phyloP scores from a whole-genome alignment of 2,113 vertebrate genomes.

The Proterorhinus semilunaris region DNA sequence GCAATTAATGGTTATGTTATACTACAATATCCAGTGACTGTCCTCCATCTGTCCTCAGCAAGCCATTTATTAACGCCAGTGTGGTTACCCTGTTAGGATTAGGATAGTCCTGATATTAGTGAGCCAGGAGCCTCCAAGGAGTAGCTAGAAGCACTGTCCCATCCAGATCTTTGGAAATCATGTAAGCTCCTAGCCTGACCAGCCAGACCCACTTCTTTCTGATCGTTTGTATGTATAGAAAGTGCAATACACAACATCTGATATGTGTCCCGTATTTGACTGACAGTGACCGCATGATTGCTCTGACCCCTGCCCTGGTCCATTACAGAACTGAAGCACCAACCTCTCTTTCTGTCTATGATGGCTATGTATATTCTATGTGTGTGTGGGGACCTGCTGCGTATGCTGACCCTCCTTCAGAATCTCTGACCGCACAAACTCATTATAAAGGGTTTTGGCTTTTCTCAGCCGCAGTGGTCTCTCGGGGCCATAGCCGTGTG shows the following conservation, averaged over 20 bases:
- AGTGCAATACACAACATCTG: background rate
- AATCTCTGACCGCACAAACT: conserved; percentile 47
- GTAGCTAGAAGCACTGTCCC: too few species aligned
- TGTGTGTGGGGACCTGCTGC: conserved; percentile 23
- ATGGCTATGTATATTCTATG: conserved; percentile 3
- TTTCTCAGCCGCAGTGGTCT: conserved; percentile 40
- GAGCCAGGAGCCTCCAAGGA: too few species aligned
- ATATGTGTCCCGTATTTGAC: conserved; percentile 35
- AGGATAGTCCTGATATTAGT: too few species aligned
- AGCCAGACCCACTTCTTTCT: too few species aligned
- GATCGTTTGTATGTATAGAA: too few species aligned
- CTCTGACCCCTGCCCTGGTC: conserved; percentile 34
- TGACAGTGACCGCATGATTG: conserved; percentile 3
- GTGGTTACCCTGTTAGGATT: too few species aligned
- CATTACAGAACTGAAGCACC: conserved; percentile 24
- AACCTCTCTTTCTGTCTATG: conserved; percentile 26
- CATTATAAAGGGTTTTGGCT: conserved; percentile 60
- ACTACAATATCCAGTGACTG: too few species aligned
- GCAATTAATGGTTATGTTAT: too few species aligned
- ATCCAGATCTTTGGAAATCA: too few species aligned
- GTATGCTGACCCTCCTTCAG: conserved; percentile 54
- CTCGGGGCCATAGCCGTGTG: conserved; percentile 2
- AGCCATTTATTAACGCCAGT: too few species aligned
- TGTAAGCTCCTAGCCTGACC: too few species aligned
- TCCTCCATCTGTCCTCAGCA: too few species aligned